Evolutionary conservation across 1,140 invertebrate genomes (phyloP), one percentile per base, ranked within the genome.

Genomic region (Cryptotermes secundus): DNA sequence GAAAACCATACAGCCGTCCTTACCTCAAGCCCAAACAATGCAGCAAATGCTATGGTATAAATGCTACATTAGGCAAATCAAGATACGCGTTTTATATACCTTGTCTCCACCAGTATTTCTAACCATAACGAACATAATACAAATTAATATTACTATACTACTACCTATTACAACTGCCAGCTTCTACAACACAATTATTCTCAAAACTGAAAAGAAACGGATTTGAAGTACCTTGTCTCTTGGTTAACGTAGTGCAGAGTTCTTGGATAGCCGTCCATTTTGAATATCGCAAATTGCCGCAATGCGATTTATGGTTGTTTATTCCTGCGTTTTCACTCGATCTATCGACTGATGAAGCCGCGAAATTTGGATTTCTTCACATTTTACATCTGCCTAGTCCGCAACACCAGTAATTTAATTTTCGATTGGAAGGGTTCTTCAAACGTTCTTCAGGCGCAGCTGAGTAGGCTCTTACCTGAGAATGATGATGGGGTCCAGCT

Each of bases 301-400:
- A 83, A 83, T 83, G 82, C 82, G 82, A 53, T 83, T 83, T 53
- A 59, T 83, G 82, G 82, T 83, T 83, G 82, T 83, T 83, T 83
- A 38, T 53, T 45, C 59, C 82, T 59, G 9, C 38, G 10, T 3
- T 31, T 22, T 80, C 4, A 9, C 24, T 80, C 34, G 38, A 81
- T 38, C 10, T 81, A 72, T 72, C 59, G 59, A 72, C 14, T 10
- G 59, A n/a, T 14, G 31, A 6, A 31, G 59, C 26, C 59, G 59
- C 59, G 26, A 72, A 72, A 59, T 26, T 59, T 6, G 26, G 26
- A 59, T 59, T 4, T 6, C 53, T 24, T 59, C 7, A 59, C 12
- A 59, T 59, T 42, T 42, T 0, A 42, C 16, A 42, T 12, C 1
- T 14, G 16, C 6, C 9, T 14, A 42, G 38, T 42, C 38, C 38